Percentiles rank a stretch among this genome's conserved stretches.
Evolutionary conservation across 2,113 vertebrate species (phyloP).

Genomic region (Catagonus wagneri): DNA sequence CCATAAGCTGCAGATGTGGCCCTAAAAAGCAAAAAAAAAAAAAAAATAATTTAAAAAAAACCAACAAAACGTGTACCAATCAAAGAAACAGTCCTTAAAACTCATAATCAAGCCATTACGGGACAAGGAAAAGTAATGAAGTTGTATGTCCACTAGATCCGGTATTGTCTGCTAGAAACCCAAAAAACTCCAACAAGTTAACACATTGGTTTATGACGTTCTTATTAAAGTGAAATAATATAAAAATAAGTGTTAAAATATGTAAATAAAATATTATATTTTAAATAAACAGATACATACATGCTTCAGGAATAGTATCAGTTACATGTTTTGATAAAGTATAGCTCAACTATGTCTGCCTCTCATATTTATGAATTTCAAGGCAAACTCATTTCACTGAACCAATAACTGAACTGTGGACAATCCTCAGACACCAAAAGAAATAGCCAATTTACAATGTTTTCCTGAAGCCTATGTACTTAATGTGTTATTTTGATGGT

Average conservation of each 20-base stretch:
- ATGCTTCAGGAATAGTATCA: background rate
- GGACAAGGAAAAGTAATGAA: background rate
- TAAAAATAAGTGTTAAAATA: background rate
- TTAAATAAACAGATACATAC: background rate
- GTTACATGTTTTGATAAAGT: background rate
- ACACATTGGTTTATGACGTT: background rate
- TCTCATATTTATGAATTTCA: constrained; percentile 9
- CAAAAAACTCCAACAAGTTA: background rate
- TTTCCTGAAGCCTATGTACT: background rate
- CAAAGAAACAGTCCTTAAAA: background rate
- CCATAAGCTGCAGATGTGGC: too few species aligned
- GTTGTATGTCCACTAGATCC: background rate
- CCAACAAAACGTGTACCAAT: background rate
- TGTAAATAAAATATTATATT: background rate
- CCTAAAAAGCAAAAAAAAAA: too few species aligned
- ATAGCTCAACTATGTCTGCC: background rate
- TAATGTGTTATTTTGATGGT: constrained; percentile 49
- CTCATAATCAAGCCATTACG: background rate
- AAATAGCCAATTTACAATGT: constrained; percentile 59
- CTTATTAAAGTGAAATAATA: background rate
- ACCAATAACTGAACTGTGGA: constrained; percentile 44
- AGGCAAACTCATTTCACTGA: constrained; percentile 50
- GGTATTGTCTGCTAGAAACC: background rate
- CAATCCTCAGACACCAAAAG: constrained; percentile 48
- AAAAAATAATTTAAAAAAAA: too few species aligned